Base-by-base conservation (phyloP, 2,113 vertebrate genomes). In the Daphoenositta chrysoptera region DNA sequence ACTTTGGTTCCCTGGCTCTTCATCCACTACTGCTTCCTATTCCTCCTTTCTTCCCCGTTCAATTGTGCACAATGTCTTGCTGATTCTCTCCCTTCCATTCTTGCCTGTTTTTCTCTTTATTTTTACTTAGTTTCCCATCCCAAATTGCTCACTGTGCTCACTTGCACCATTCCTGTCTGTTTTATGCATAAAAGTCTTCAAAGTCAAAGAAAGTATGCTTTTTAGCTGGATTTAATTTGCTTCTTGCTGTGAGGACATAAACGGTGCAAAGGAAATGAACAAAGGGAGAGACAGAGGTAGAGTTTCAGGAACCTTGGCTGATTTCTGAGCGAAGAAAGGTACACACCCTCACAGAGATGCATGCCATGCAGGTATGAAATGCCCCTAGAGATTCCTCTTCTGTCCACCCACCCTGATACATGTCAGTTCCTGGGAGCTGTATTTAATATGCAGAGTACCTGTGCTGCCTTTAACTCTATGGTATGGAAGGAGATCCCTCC, bases 341-440 rank as follows among this genome's bases (percentile, higher is more conserved):
- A 9, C 8, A 23, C 5, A 24, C 3, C 15, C 10, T 84, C 17
- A 27, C 2, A 8, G 50, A 45, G 30, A 12, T 33, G 8, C 2
- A 26, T 37, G 8, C 11, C 10, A 19, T 11, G 7, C 15, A 50
- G 24, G 3, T 57, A 15, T 65, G 33, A 68, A 75, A 21, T 77
- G 27, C 14, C 7, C 5, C 8, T 26, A 4, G 35, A 57, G 22
- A 63, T 45, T 82, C 18, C 39, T 64, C 6, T 64, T 70, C 31
- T 33, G 7, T 60, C 27, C 3, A 0, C 3, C 13, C 6, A 16
- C 7, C 27, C 35, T 51, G 24, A 15, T 30, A 48, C 0, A 1
- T 18, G 28, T 56, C 31, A 48, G 39, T 13, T 60, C 44, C 48
- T 68, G 44, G 28, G 42, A 68, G 30, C 35, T 60, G 12, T 57